Evolutionary conservation across 2,113 vertebrate species (phyloP).

Genomic region (Anoplopoma fimbria): DNA sequence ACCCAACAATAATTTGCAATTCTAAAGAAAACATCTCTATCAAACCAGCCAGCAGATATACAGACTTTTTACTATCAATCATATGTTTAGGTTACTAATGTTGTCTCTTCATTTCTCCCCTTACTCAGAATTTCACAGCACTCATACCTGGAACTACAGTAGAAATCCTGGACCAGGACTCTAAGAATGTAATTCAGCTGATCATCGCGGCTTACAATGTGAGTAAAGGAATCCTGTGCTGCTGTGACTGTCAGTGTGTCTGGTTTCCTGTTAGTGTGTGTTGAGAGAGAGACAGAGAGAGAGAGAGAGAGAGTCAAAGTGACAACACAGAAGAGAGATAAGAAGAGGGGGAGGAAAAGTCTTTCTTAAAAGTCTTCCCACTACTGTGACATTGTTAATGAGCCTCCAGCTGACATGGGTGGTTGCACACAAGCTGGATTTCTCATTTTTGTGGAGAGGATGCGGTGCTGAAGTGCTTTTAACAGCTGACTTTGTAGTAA

Average conservation of each 20-base stretch:
- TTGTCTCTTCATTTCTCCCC: not conserved
- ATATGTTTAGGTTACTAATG: not conserved
- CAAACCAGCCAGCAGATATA: not conserved
- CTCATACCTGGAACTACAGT: conserved; percentile 96
- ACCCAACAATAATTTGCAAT: too few species aligned
- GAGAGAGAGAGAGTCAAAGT: too few species aligned
- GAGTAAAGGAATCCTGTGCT: conserved; percentile 75
- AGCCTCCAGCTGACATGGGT: conserved; percentile 16
- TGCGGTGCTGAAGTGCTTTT: not conserved
- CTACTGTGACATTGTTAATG: conserved; percentile 17
- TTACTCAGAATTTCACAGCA: conserved; percentile 90
- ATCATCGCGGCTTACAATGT: conserved; percentile 95
- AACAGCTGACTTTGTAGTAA: conserved; percentile 9
- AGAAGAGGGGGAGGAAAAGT: not conserved
- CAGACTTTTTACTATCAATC: not conserved
- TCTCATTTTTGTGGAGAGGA: not conserved
- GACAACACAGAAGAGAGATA: conserved; percentile 5
- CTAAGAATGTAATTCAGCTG: conserved; percentile 96
- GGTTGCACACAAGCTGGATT: not conserved
- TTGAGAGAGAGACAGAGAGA: not conserved
- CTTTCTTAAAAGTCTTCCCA: conserved; percentile 18
- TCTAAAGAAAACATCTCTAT: not conserved
- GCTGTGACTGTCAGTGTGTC: not conserved
- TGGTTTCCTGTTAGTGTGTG: conserved; percentile 39
- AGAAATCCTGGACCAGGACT: conserved; percentile 96